A percentile compares a stretch with the other conserved stretches of the same genome.
Conservation (phyloP, 2,888 invertebrate species). For the Plusia festucae region DNA sequence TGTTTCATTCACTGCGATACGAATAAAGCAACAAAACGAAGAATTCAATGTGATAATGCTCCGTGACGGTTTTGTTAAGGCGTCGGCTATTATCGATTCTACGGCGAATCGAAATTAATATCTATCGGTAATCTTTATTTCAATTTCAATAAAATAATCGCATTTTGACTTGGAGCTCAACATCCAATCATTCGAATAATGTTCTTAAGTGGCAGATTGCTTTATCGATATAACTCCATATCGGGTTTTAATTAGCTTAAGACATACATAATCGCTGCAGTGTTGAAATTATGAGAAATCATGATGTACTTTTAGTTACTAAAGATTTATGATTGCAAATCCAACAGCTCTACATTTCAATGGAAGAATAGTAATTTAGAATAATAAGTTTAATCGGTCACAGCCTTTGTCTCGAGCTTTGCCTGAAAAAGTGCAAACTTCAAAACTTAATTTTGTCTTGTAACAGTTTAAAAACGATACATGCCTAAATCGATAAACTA, state of each 20-base stretch:
- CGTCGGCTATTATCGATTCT: constrained; percentile 76
- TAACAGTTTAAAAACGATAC: neutral
- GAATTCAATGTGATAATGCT: constrained; percentile 61
- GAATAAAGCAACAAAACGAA: constrained; percentile 62
- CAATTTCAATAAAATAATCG: constrained; percentile 65
- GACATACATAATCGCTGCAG: constrained; percentile 20
- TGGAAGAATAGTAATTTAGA: constrained; percentile 36
- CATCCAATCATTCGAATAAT: constrained; percentile 58
- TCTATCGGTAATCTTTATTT: constrained; percentile 65
- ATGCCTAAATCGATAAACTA: neutral
- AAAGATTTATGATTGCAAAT: constrained; percentile 14
- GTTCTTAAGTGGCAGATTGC: constrained; percentile 47
- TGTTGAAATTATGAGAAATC: constrained; percentile 14
- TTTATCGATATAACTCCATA: constrained; percentile 38
- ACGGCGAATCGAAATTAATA: constrained; percentile 66
- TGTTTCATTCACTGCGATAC: constrained; percentile 60
- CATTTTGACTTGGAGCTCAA: constrained; percentile 55
- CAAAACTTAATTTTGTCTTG: neutral
- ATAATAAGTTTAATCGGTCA: constrained; percentile 44
- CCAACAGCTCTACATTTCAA: constrained; percentile 28
- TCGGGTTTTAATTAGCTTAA: constrained; percentile 44
- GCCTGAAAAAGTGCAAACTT: neutral
- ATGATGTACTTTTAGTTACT: constrained; percentile 25
- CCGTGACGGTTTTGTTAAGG: constrained; percentile 72
- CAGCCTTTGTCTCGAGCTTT: constrained; percentile 30